A percentile compares a stretch with the other conserved stretches of the same genome.
Conservation (phyloP, 2,113 vertebrate genomes). For the Coryphaenoides rupestris region DNA sequence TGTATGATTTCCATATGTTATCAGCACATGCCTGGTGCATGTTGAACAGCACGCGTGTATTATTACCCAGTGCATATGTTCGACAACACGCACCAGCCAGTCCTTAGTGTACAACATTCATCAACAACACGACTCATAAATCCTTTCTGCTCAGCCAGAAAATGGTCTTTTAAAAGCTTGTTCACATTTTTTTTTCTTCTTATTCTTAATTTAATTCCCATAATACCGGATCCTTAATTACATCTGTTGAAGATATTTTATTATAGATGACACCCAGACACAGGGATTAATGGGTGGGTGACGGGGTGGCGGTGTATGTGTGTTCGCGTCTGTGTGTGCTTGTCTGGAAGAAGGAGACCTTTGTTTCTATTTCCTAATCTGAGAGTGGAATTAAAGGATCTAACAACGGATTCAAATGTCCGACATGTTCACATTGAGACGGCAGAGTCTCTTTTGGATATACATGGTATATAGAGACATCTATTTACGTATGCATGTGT, state of each 20-base stretch:
- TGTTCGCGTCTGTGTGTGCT: background rate
- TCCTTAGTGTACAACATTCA: no score
- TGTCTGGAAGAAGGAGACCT: background rate
- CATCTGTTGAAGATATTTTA: constrained; percentile 1
- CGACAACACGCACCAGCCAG: no score
- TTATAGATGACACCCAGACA: constrained; percentile 3
- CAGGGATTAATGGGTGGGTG: background rate
- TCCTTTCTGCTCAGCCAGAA: background rate
- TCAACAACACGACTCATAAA: background rate
- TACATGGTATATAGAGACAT: background rate
- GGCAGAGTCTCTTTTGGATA: no score
- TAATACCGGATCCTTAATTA: constrained; percentile 14
- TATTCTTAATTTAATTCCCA: constrained; percentile 6
- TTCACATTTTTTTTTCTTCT: background rate
- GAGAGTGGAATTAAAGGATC: no score
- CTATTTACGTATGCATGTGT: background rate
- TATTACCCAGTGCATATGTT: no score
- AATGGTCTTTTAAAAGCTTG: no score
- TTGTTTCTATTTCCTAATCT: background rate
- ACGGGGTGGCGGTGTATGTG: background rate
- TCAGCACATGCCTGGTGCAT: no score
- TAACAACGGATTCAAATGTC: no score
- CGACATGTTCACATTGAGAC: no score
- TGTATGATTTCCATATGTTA: no score
- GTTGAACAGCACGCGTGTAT: no score